These are phyloP conservation scores for Pedetes capensis DNA, from an alignment of 2,113 vertebrate species.

Conservation along the genomic window DNA sequence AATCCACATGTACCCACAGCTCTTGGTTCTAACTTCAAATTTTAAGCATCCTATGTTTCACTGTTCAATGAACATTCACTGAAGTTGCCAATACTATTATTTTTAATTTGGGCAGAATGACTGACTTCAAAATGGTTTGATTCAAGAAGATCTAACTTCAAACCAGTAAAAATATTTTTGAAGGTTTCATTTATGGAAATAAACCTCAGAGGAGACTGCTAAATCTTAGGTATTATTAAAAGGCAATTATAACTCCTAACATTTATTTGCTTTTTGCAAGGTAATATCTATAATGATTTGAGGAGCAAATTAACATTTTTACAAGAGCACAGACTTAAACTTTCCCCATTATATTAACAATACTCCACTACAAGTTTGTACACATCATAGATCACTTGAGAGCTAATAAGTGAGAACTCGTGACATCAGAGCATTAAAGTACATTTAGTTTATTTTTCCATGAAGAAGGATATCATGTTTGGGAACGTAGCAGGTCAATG, in stretches of 20 bases:
- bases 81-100: neutral
- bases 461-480: no score
- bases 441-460: neutral
- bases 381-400: constrained; percentile 6
- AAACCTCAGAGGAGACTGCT: neutral
- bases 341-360: neutral
- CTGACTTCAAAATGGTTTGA: neutral
- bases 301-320: constrained; percentile 32
- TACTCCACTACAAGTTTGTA: neutral
- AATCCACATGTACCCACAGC: neutral
- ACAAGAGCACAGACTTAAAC: neutral
- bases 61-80: neutral
- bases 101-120: constrained; percentile 18
- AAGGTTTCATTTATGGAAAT: constrained; percentile 30
- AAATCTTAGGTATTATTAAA: constrained; percentile 19
- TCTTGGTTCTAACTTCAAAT: neutral
- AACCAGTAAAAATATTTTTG: neutral
- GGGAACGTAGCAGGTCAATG: no score
- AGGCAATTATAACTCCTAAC: neutral
- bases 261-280: constrained; percentile 18
- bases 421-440: neutral
- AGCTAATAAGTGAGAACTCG: constrained; percentile 17
- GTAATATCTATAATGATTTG: neutral
- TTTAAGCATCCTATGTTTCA: neutral
- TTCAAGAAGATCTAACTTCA: constrained; percentile 34